Base-by-base conservation (phyloP, 2,888 invertebrate genomes). In the Hybos culiciformis region DNA sequence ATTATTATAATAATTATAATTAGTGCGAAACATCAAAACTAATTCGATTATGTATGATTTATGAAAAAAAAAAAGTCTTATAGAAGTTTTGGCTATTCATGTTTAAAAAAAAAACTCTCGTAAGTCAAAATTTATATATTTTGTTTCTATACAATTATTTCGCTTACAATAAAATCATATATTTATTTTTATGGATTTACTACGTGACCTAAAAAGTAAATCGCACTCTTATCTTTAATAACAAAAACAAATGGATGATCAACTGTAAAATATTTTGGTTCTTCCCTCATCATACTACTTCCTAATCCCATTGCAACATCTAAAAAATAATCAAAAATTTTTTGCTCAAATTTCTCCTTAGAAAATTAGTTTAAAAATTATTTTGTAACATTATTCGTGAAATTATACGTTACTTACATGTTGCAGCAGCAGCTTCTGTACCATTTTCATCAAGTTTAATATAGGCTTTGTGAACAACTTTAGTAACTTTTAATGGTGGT, bases 391-490 rank as follows among this genome's bases (percentile, higher is more conserved):
- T 31, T 31, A n/a, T n/a, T 11, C 56, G n/a, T 5, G 7, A 26
- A 5, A 12, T 12, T 26, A 12, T 26, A 26, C 12, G 9, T 29
- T 2, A 15, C 14, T 32, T 51, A 63, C 63, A 53, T 24, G 86
- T 85, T 15, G 83, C 86, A 0, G 88, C 88, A 11, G 88, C 85
- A 0, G 90, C 90, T 60, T 90, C 90, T 1, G 83, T 82, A 0
- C 91, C 91, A 56, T 87, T 83, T 59, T 91, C 91, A 59, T 87
- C 84, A 0, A 90, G 84, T 58, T 84, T 81, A 50, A 91, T 80
- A 57, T 81, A 86, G 0, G 87, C 85, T 57, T 90, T 90, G 58
- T 91, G 91, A 6, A 83, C 64, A 3, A 80, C 83, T 54, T 80
- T 76, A 23, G 78, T 78, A 1, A 90, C 79, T 44, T 58, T 67